Percentiles rank a stretch among this genome's conserved stretches.
Evolutionary conservation across 2,888 invertebrate genomes (phyloP).

Genomic region (Dorcus hopei): DNA sequence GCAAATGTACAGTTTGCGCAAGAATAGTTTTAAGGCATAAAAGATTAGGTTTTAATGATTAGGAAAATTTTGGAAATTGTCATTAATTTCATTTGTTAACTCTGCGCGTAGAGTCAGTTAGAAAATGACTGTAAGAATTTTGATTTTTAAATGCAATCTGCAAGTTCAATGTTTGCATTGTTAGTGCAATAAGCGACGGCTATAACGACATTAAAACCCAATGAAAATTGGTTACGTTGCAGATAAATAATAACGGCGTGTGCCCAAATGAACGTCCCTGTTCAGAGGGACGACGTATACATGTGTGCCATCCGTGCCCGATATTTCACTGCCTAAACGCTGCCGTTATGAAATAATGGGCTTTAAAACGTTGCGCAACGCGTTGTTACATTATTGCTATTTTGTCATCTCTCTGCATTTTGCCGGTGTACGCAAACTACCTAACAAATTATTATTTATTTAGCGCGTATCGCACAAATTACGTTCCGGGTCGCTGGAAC

Average conservation of each 20-base stretch:
- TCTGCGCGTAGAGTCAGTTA: too few species aligned
- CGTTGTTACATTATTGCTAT: constrained; percentile 17
- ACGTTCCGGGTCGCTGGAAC: neutral
- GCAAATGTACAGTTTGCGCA: too few species aligned
- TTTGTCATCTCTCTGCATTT: constrained; percentile 16
- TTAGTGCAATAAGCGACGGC: neutral
- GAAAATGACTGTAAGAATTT: too few species aligned
- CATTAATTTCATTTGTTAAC: too few species aligned
- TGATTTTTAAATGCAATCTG: too few species aligned
- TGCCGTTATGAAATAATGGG: constrained; percentile 23
- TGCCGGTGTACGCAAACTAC: constrained; percentile 1
- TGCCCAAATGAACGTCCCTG: constrained; percentile 40
- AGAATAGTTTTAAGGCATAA: too few species aligned
- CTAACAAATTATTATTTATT: constrained; percentile 18
- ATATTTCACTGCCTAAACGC: constrained; percentile 23
- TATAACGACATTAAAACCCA: constrained; percentile 4
- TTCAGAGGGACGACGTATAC: constrained; percentile 22
- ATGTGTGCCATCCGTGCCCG: constrained; percentile 14
- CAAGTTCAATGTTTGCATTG: too few species aligned
- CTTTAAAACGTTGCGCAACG: constrained; percentile 13
- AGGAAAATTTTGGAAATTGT: too few species aligned
- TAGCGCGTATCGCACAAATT: constrained; percentile 15
- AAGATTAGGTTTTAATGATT: too few species aligned
- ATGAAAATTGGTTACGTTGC: constrained; percentile 29
- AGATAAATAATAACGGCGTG: constrained; percentile 42